Evolutionary conservation across 2,888 invertebrate genomes (phyloP), one percentile per base, ranked within the genome.

Genomic region (Cinara cedri): DNA sequence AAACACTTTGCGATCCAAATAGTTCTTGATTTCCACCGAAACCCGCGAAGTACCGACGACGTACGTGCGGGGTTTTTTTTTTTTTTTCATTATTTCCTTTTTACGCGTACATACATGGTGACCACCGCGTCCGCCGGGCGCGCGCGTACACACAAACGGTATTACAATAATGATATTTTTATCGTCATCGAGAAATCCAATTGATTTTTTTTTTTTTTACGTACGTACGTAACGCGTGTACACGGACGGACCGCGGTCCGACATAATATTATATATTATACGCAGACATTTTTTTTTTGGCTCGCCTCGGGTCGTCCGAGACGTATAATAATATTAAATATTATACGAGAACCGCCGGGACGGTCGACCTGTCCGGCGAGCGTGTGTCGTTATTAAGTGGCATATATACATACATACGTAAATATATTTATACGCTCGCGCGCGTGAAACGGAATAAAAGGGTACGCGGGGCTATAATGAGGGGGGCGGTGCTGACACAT

Each of bases 401-500:
- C 76, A 55, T 76, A 68, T 78, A 78, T 24, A 24, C 3, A 10
- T 6, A 34, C 49, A 19, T n/a, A 42, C 34, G 49, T 13, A 44
- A 51, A 46, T n/a, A n/a, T n/a, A n/a, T n/a, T n/a, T n/a, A n/a
- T n/a, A 1, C 60, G 60, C 26, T 60, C 60, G 9, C 42, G 2
- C 19, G 63, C 44, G 76, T 54, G 78, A 51, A 51, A 70, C 70
- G 70, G 42, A 51, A 60, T 70, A 70, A 70, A 70, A 62, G 49
- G 57, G 78, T 68, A 57, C 70, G 70, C 68, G 68, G 66, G 57
- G 68, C 19, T 68, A 70, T 78, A 78, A 78, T 78, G 78, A 78
- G 78, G 68, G 78, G 78, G 78, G 78, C 78, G 78, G 60, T 70
- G 78, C 78, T 78, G 70, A 70, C 78, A 66, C 78, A 70, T 78